Percentiles rank a stretch among this genome's conserved stretches.
Evolutionary conservation across 2,888 invertebrate species (phyloP).

Genomic region (Panopea generosa): DNA sequence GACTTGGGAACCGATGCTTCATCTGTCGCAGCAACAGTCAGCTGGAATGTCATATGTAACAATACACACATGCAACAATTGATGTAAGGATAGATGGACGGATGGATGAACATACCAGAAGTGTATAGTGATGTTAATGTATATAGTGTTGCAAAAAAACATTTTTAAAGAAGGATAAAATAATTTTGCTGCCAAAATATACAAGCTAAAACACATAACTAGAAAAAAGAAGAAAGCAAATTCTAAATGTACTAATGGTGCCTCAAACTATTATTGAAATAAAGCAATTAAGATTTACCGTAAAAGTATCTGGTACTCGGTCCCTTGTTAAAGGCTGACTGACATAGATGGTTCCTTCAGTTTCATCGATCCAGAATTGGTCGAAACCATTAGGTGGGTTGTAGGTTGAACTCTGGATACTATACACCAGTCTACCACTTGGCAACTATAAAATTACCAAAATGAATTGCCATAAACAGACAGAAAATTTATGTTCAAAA

Average conservation of each 20-base stretch:
- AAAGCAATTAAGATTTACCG: constrained; percentile 27
- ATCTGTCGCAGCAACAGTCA: constrained; percentile 67
- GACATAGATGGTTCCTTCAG: constrained; percentile 67
- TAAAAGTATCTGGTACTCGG: constrained; percentile 63
- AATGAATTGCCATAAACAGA: not conserved
- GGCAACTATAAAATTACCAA: constrained; percentile 54
- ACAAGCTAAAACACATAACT: no score
- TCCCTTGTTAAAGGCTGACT: constrained; percentile 68
- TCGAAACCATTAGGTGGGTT: constrained; percentile 56
- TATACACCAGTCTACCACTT: constrained; percentile 67
- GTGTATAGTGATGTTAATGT: no score
- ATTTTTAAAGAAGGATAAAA: no score
- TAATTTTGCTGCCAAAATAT: no score
- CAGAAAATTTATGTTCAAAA: no score
- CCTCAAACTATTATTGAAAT: not conserved
- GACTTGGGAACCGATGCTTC: constrained; percentile 60
- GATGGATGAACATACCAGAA: no score
- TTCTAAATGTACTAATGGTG: no score
- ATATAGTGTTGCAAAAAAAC: no score
- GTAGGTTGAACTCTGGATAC: constrained; percentile 48
- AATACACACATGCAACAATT: constrained; percentile 13
- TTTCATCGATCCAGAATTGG: constrained; percentile 68
- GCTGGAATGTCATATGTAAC: constrained; percentile 71
- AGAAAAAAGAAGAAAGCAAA: no score
- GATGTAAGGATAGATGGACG: not conserved